A percentile compares a stretch with the other conserved stretches of the same genome.
Evolutionary conservation across 2,888 invertebrate species (phyloP).

Genomic region (Eudemis profundana): DNA sequence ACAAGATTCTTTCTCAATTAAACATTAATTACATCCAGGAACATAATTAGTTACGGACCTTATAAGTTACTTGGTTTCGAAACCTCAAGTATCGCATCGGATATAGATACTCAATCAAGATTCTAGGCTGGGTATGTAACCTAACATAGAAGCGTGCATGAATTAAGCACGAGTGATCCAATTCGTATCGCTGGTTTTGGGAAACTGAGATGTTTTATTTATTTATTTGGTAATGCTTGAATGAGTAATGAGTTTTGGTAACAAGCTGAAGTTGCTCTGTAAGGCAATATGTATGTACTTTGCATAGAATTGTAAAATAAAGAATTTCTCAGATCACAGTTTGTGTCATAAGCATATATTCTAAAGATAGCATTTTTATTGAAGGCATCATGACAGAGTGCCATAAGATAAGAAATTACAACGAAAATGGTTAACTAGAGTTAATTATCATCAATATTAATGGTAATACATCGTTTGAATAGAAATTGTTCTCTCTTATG

Average conservation of each 20-base stretch:
- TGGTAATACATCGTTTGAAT: too few species aligned
- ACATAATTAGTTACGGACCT: slow-evolving; percentile 16
- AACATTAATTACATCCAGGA: slow-evolving; percentile 16
- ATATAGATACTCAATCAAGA: slow-evolving; percentile 31
- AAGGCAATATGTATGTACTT: not conserved
- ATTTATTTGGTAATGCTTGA: slow-evolving; percentile 8
- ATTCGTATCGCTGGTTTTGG: slow-evolving; percentile 13
- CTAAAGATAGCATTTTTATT: too few species aligned
- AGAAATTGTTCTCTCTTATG: too few species aligned
- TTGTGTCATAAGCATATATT: too few species aligned
- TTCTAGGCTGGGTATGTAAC: slow-evolving; percentile 13
- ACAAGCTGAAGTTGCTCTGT: not conserved
- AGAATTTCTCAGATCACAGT: too few species aligned
- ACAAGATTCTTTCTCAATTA: slow-evolving; percentile 32
- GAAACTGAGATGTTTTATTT: slow-evolving; percentile 12
- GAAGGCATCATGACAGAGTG: too few species aligned
- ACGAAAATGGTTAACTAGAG: too few species aligned
- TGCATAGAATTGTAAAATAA: too few species aligned
- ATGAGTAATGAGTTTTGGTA: not conserved
- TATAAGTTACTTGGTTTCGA: not conserved
- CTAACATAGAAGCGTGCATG: not conserved
- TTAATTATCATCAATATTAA: too few species aligned
- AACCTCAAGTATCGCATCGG: slow-evolving; percentile 23
- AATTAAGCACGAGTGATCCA: slow-evolving; percentile 11
- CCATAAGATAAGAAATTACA: too few species aligned